phyloP scores from a whole-genome alignment of 2,797 vertebrate genomes.

The Tenualosa ilisha region DNA sequence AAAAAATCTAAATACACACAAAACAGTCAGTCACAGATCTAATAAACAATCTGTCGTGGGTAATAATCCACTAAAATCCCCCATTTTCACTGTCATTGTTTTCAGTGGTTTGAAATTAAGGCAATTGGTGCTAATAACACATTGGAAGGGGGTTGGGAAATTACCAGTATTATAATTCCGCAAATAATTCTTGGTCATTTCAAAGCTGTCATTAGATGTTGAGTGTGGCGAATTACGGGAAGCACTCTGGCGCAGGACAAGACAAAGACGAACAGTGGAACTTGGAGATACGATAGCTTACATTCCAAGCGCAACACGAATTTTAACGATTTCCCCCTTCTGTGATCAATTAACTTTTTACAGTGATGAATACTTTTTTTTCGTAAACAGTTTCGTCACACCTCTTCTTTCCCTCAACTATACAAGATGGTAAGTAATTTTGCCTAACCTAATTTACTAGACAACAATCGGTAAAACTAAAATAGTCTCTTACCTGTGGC shows the following conservation, averaged over 20 bases:
- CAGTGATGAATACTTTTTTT: not conserved
- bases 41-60: not conserved
- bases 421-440: not conserved
- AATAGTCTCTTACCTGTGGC: constrained; percentile 90
- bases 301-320: constrained; percentile 3
- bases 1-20: not conserved
- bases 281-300: constrained; percentile 3
- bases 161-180: constrained; percentile 66
- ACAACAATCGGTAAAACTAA: constrained; percentile 26
- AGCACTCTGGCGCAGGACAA: constrained; percentile 29
- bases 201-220: constrained; percentile 63
- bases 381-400: not conserved
- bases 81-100: not conserved
- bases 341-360: not conserved
- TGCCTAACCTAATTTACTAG: not conserved
- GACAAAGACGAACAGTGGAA: constrained; percentile 36
- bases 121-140: constrained; percentile 10
- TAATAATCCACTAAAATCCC: not conserved
- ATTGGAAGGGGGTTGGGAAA: constrained; percentile 23
- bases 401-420: not conserved
- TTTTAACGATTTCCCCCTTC: constrained; percentile 7
- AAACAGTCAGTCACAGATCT: not conserved
- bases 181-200: constrained; percentile 65
- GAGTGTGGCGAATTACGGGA: constrained; percentile 51
- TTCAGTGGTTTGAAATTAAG: constrained; percentile 11